phyloP scores from a whole-genome alignment of 2,797 vertebrate species.

The Pseudochirops cupreus region DNA sequence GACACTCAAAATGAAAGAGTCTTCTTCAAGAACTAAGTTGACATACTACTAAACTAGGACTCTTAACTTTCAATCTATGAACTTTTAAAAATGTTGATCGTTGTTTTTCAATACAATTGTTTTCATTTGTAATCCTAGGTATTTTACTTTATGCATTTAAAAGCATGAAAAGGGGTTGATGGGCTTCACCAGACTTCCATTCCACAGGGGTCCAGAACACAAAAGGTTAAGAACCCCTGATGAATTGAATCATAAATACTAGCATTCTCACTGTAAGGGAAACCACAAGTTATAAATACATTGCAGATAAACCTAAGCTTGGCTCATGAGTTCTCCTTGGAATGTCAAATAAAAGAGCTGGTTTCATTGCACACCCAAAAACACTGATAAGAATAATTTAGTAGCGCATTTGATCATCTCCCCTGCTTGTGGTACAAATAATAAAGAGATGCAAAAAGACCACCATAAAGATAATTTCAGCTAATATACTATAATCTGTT shows the following conservation, averaged over 20 bases:
- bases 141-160: neutral
- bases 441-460: neutral
- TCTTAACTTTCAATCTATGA: neutral
- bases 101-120: neutral
- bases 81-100: neutral
- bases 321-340: neutral
- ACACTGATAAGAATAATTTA: neutral
- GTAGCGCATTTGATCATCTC: neutral
- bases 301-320: neutral
- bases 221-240: neutral
- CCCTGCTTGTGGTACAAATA: neutral
- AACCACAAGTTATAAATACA: neutral
- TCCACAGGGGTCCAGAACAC: neutral
- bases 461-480: neutral
- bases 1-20: neutral
- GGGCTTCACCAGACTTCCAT: neutral
- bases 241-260: neutral
- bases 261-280: neutral
- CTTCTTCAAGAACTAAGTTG: neutral
- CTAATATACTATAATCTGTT: neutral
- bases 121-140: neutral
- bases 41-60: neutral
- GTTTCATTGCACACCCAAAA: neutral
- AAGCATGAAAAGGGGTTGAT: neutral
- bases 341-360: neutral